phyloP scores from a whole-genome alignment of 2,888 invertebrate species.

The Quadroppia sp. region DNA sequence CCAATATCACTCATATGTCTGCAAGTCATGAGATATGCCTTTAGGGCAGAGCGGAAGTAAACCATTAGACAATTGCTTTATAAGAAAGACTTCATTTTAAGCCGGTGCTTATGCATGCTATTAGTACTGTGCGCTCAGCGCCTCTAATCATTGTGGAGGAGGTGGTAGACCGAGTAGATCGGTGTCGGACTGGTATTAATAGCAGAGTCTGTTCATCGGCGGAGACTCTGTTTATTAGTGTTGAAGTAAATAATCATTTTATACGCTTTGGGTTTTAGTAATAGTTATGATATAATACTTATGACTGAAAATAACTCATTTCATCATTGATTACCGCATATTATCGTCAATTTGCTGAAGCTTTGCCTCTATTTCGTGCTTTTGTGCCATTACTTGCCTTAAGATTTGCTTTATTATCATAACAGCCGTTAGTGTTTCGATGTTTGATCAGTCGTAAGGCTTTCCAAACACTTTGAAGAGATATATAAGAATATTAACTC shows the following conservation, averaged over 20 bases:
- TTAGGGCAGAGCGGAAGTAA: slow-evolving; percentile 12
- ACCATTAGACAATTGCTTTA: slow-evolving; percentile 12
- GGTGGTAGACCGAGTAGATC: too few relatives aligned
- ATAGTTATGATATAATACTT: neutral
- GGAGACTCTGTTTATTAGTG: neutral
- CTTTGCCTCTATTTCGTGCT: neutral
- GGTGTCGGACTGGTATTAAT: neutral
- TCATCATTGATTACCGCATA: neutral
- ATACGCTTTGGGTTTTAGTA: slow-evolving; percentile 16
- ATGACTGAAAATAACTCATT: neutral
- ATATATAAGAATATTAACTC: neutral
- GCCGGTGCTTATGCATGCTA: too few relatives aligned
- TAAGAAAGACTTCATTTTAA: neutral
- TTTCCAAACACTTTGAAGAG: slow-evolving; percentile 1
- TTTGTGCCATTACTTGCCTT: slow-evolving; percentile 1
- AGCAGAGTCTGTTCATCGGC: neutral
- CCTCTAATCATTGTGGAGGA: slow-evolving; percentile 18
- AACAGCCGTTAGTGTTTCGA: too few relatives aligned
- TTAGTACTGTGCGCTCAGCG: too few relatives aligned
- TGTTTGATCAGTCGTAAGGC: neutral
- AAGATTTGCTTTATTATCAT: slow-evolving; percentile 4
- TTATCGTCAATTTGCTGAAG: slow-evolving; percentile 24
- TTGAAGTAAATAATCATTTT: slow-evolving; percentile 15
- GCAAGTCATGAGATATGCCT: slow-evolving; percentile 29
- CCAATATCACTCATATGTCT: neutral